Percentiles rank a stretch among this genome's conserved stretches.
Evolutionary conservation across 2,888 invertebrate species (phyloP).

Genomic region (Phengaris alcon): DNA sequence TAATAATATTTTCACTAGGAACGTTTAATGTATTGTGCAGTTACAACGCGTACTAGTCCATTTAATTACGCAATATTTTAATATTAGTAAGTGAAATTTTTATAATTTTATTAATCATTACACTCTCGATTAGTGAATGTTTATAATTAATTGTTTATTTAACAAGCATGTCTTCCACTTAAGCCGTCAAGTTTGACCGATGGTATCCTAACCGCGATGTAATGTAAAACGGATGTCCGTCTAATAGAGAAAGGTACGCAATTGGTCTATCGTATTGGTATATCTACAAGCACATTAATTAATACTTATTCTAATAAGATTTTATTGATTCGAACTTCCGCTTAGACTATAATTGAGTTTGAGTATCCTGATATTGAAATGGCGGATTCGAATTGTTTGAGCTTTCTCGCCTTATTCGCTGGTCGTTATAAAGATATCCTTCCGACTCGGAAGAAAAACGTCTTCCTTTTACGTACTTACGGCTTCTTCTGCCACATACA

Average conservation of each 20-base stretch:
- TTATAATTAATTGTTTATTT: slow-evolving; percentile 18
- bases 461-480: neutral
- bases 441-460: neutral
- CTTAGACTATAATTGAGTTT: neutral
- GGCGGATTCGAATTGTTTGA: neutral
- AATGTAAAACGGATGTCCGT: slow-evolving; percentile 62
- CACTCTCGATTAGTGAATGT: neutral
- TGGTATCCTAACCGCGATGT: slow-evolving; percentile 50
- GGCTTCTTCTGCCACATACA: neutral
- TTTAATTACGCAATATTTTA: neutral
- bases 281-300: slow-evolving; percentile 30
- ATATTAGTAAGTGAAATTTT: neutral
- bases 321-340: slow-evolving; percentile 23
- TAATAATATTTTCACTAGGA: too few relatives aligned
- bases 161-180: slow-evolving; percentile 42
- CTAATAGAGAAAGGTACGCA: slow-evolving; percentile 52
- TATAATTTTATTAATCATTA: slow-evolving; percentile 12
- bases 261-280: slow-evolving; percentile 46
- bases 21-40: too few relatives aligned
- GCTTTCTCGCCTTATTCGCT: neutral
- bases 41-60: too few relatives aligned
- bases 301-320: slow-evolving; percentile 31
- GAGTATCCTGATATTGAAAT: neutral
- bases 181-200: slow-evolving; percentile 49
- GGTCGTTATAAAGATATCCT: neutral